Conservation (phyloP, 2,888 invertebrate species). For the Epiblema foenella region DNA sequence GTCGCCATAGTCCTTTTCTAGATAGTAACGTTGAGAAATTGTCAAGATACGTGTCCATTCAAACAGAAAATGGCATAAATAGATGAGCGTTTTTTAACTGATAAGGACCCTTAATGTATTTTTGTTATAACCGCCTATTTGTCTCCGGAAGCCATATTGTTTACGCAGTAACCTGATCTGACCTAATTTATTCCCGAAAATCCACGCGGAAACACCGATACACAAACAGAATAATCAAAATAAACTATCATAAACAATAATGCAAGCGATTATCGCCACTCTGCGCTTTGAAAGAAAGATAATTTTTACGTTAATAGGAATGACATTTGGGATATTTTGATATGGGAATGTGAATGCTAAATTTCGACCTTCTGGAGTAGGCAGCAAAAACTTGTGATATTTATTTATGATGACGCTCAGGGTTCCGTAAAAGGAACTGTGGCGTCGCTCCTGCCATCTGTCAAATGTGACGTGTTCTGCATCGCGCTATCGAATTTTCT, state of each 20-base stretch:
- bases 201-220: slow-evolving; percentile 18
- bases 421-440: slow-evolving; percentile 6
- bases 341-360: neutral
- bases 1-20: no score
- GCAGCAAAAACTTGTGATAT: neutral
- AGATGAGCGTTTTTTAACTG: no score
- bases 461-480: no score
- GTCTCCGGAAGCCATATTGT: slow-evolving; percentile 10
- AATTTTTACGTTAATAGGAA: neutral
- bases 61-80: no score
- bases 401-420: neutral
- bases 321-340: neutral
- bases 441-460: no score
- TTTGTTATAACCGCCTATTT: neutral
- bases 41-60: no score
- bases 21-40: no score
- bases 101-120: no score
- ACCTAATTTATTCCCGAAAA: slow-evolving; percentile 31
- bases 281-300: neutral
- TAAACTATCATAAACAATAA: neutral
- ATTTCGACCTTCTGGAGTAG: slow-evolving; percentile 20
- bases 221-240: neutral
- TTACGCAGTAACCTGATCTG: slow-evolving; percentile 13
- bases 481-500: no score
- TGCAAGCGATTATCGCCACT: neutral